Conservation (phyloP, 2,888 invertebrate genomes). For the Frankliniella intonsa region DNA sequence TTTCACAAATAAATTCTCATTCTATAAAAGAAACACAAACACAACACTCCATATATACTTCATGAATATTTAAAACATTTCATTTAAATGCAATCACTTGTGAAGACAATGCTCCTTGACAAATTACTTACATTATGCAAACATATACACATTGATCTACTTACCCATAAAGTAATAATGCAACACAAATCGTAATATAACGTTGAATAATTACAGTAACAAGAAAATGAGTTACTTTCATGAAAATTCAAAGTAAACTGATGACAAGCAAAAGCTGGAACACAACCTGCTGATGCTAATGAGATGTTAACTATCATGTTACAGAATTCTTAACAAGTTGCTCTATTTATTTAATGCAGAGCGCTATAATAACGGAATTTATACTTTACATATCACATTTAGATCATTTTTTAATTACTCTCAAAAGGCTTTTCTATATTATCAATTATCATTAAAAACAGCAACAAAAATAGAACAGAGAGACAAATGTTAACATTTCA, state of each 20-base stretch:
- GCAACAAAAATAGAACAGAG: background rate
- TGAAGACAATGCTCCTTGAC: background rate
- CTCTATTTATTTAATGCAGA: no score
- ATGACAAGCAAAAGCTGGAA: background rate
- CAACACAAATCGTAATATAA: background rate
- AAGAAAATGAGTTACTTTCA: background rate
- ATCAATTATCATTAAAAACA: background rate
- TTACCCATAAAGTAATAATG: slow-evolving; percentile 3
- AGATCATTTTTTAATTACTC: background rate
- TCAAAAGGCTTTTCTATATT: background rate
- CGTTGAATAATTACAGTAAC: background rate
- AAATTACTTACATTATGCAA: background rate
- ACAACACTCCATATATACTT: slow-evolving; percentile 2
- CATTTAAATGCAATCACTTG: background rate
- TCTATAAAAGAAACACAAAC: slow-evolving; percentile 7
- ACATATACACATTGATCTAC: background rate
- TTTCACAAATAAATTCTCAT: background rate
- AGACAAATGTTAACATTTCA: background rate
- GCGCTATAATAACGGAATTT: background rate
- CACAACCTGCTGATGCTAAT: no score
- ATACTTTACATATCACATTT: slow-evolving; percentile 11
- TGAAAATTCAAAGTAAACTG: background rate
- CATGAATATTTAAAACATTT: background rate
- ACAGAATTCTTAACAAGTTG: no score
- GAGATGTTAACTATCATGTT: no score